These are phyloP conservation scores for Gisinianus flammeolus DNA, from an alignment of 2,888 invertebrate species.

Conservation along the genomic window DNA sequence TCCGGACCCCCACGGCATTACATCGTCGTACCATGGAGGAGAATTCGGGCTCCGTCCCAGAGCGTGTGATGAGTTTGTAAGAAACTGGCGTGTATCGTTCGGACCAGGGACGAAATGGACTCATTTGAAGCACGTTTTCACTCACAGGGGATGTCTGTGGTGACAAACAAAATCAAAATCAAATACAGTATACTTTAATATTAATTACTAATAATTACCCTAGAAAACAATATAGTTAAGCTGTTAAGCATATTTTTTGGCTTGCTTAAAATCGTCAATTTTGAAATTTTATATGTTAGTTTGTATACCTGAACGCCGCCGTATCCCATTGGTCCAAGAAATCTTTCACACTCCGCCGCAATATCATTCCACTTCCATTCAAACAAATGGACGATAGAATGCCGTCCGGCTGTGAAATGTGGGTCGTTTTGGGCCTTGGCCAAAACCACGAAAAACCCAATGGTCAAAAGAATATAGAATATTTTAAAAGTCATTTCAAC, in stretches of 20 bases:
- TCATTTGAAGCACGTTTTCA: conserved; percentile 65
- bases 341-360: conserved; percentile 38
- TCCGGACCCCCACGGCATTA: conserved; percentile 79
- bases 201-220: too few species aligned
- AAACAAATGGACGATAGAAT: conserved; percentile 41
- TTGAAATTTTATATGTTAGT: too few species aligned
- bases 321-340: conserved; percentile 38
- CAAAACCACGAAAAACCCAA: neutral
- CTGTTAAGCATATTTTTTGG: too few species aligned
- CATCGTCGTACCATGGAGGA: conserved; percentile 75
- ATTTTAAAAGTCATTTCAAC: too few species aligned
- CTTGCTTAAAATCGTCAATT: too few species aligned
- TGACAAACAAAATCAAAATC: too few species aligned
- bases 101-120: conserved; percentile 61
- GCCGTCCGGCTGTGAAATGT: conserved; percentile 29
- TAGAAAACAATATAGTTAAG: too few species aligned
- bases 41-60: conserved; percentile 77
- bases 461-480: too few species aligned
- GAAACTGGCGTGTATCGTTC: conserved; percentile 88
- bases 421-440: conserved; percentile 34
- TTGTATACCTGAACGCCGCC: conserved; percentile 45
- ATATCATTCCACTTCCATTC: conserved; percentile 45
- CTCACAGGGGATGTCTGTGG: conserved; percentile 66
- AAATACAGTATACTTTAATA: too few species aligned
- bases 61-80: conserved; percentile 76